Percentiles rank a stretch among this genome's conserved stretches.
Evolutionary conservation across 2,797 vertebrate genomes (phyloP).

Genomic region (Champsocephalus gunnari): DNA sequence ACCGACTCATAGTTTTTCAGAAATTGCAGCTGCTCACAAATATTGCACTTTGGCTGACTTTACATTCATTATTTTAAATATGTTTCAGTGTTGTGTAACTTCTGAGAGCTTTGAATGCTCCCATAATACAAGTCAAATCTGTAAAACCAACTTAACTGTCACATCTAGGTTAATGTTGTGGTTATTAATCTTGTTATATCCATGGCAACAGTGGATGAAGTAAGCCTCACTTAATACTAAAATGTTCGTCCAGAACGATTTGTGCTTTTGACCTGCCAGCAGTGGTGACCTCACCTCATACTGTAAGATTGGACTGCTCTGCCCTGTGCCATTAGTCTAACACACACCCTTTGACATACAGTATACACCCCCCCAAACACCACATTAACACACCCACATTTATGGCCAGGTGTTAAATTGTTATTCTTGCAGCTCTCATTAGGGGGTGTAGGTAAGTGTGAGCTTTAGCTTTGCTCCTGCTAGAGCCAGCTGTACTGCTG

Average conservation of each 20-base stretch:
- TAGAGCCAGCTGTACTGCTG: constrained; percentile 52
- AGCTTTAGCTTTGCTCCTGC: constrained; percentile 39
- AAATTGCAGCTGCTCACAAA: neutral
- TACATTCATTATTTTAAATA: neutral
- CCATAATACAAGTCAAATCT: constrained; percentile 2
- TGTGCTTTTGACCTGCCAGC: constrained; percentile 10
- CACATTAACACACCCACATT: constrained; percentile 48
- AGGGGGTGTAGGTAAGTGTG: constrained; percentile 75
- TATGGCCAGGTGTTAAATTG: constrained; percentile 65
- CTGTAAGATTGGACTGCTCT: constrained; percentile 17
- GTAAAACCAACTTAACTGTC: constrained; percentile 20
- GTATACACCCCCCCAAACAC: constrained; percentile 28
- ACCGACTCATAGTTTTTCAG: constrained; percentile 6
- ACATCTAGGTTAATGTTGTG: constrained; percentile 19
- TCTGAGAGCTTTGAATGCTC: neutral
- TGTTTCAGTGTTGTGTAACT: constrained; percentile 2
- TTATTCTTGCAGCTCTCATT: constrained; percentile 61
- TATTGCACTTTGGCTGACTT: constrained; percentile 9
- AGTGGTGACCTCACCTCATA: constrained; percentile 14
- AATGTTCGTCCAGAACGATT: constrained; percentile 10
- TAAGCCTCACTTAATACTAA: constrained; percentile 16
- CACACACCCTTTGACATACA: neutral
- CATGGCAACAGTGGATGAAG: constrained; percentile 34
- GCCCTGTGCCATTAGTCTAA: constrained; percentile 27
- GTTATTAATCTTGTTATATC: constrained; percentile 6